Evolutionary conservation across 2,888 invertebrate species (phyloP).

Genomic region (Meiosimyza platycephala): DNA sequence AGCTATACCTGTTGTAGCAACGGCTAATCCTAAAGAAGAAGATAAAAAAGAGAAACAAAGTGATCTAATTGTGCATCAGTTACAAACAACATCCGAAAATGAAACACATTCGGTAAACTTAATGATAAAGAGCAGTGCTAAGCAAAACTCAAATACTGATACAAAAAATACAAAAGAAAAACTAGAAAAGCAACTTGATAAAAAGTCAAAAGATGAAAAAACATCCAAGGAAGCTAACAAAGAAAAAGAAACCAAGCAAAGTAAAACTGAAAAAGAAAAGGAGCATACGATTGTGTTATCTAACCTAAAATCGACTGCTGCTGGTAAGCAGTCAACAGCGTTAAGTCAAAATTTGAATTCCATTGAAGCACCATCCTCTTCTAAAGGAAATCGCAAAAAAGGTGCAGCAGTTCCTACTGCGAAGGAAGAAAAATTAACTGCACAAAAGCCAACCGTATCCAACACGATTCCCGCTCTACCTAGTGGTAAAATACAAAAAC

Average conservation of each 20-base stretch:
- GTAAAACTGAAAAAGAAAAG: conserved; percentile 43
- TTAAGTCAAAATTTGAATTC: conserved; percentile 16
- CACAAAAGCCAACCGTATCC: conserved; percentile 37
- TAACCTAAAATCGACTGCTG: conserved; percentile 34
- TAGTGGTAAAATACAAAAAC: conserved; percentile 51
- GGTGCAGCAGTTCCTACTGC: conserved; percentile 49
- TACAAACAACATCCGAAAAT: conserved; percentile 36
- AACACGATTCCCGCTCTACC: conserved; percentile 44
- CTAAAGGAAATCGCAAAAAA: conserved; percentile 42
- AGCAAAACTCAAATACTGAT: conserved; percentile 42
- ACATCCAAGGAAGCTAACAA: conserved; percentile 19
- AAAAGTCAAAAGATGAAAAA: conserved; percentile 47
- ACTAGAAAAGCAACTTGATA: conserved; percentile 41
- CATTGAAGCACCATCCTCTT: not conserved
- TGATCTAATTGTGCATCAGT: conserved; percentile 24
- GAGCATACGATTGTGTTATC: conserved; percentile 35
- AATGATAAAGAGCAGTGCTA: conserved; percentile 14
- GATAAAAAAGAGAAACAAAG: conserved; percentile 20
- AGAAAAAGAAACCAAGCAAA: conserved; percentile 42
- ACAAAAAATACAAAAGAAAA: conserved; percentile 42
- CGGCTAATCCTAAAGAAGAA: conserved; percentile 46
- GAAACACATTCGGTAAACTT: conserved; percentile 43
- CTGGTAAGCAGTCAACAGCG: conserved; percentile 39
- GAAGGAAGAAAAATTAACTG: conserved; percentile 36
- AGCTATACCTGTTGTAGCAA: conserved; percentile 63